These are phyloP conservation scores for Acrocephalus kingi DNA, from an alignment of 2,113 vertebrate genomes.

Conservation along the genomic window DNA sequence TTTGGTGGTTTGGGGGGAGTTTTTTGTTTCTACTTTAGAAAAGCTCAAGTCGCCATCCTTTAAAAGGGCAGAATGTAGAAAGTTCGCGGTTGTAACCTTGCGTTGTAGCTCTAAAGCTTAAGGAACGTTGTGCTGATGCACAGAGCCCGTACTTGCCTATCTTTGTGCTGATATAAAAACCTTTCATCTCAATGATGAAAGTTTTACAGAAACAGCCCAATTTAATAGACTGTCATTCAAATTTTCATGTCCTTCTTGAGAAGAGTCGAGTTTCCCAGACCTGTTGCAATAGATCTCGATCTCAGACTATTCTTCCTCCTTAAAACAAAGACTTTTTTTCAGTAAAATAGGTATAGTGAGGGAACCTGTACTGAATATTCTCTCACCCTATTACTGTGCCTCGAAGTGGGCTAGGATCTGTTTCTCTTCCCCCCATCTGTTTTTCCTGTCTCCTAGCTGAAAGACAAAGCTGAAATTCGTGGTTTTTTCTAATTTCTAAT, in stretches of 20 bases:
- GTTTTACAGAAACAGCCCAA: fast-evolving
- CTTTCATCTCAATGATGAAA: background rate
- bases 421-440: background rate
- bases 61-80: background rate
- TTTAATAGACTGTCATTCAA: background rate
- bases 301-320: background rate
- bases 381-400: background rate
- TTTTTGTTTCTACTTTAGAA: background rate
- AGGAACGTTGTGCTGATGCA: background rate
- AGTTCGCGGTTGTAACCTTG: background rate
- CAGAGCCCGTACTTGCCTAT: background rate
- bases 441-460: background rate
- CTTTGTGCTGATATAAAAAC: no score
- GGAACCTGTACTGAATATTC: background rate
- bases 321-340: background rate
- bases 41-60: background rate
- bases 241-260: background rate
- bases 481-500: background rate
- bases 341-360: background rate
- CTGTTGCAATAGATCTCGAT: background rate
- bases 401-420: background rate
- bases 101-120: fast-evolving
- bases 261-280: background rate
- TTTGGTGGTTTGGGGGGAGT: background rate
- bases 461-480: background rate